Conservation (phyloP, 2,113 vertebrate genomes). For the Pelodiscus sinensis region DNA sequence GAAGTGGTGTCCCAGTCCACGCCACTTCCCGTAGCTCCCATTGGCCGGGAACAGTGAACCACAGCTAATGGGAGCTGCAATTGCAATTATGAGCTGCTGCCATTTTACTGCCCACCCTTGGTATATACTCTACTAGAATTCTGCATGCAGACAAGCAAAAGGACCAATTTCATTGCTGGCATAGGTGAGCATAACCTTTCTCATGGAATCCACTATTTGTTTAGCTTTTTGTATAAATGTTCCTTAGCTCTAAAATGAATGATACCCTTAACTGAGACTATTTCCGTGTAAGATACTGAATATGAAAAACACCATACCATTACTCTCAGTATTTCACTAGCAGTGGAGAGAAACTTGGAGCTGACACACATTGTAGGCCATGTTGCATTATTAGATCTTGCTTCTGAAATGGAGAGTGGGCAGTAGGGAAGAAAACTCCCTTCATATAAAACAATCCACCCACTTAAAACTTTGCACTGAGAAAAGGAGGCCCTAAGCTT, state of each 20-base stretch:
- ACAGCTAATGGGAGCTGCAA: too few species aligned
- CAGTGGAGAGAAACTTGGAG: not conserved
- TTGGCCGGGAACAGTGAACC: too few species aligned
- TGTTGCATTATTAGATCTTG: not conserved
- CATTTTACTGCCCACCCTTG: too few species aligned
- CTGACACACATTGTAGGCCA: not conserved
- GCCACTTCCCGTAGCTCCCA: too few species aligned
- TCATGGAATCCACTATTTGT: not conserved
- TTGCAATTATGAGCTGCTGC: too few species aligned
- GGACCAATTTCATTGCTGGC: not conserved
- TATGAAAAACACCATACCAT: not conserved
- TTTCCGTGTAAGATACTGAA: not conserved
- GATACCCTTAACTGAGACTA: not conserved
- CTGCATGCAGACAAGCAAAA: slow-evolving; percentile 10
- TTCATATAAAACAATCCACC: not conserved
- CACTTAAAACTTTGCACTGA: not conserved
- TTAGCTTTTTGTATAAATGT: slow-evolving; percentile 21
- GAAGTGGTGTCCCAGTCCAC: too few species aligned
- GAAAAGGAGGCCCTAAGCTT: not conserved
- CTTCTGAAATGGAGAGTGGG: rapidly evolving
- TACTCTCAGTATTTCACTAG: not conserved
- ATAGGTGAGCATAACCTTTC: not conserved
- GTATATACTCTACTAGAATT: slow-evolving; percentile 25
- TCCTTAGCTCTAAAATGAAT: slow-evolving; percentile 1
- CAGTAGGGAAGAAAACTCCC: not conserved